Evolutionary conservation across 1,140 invertebrate species (phyloP).

Genomic region (Bombus huntii): DNA sequence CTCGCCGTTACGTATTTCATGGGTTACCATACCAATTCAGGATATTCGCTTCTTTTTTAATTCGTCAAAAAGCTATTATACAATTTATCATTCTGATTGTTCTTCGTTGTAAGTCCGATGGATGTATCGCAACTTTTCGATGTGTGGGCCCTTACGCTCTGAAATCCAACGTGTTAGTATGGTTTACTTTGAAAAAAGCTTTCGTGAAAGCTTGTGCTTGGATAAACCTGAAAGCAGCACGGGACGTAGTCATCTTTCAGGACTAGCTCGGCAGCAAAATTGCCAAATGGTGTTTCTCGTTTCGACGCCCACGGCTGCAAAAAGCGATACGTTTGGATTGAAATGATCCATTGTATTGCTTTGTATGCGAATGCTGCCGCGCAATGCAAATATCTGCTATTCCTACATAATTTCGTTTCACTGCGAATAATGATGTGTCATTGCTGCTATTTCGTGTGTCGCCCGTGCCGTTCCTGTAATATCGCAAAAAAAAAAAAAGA

Average conservation of each 20-base stretch:
- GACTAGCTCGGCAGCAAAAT: slow-evolving; percentile 59
- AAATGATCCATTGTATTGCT: slow-evolving; percentile 67
- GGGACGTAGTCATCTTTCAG: slow-evolving; percentile 57
- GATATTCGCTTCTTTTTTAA: not conserved
- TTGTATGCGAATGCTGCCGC: slow-evolving; percentile 28
- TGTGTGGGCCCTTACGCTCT: not conserved
- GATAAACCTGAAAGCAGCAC: slow-evolving; percentile 56
- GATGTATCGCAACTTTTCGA: not conserved
- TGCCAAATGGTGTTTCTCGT: slow-evolving; percentile 53
- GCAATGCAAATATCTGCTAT: not conserved
- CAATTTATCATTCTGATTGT: not conserved
- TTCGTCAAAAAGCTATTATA: not conserved
- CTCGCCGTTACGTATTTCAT: not conserved
- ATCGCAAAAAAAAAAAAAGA: not conserved
- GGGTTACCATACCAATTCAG: not conserved
- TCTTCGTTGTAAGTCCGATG: not conserved
- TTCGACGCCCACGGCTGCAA: slow-evolving; percentile 56
- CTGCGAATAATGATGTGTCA: slow-evolving; percentile 56
- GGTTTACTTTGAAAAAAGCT: slow-evolving; percentile 48
- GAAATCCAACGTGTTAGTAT: slow-evolving; percentile 14
- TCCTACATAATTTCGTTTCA: slow-evolving; percentile 53
- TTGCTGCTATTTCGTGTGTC: slow-evolving; percentile 40
- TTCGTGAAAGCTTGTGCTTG: slow-evolving; percentile 57
- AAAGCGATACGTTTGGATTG: slow-evolving; percentile 67
- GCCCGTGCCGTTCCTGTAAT: not conserved